phyloP scores from a whole-genome alignment of 2,797 vertebrate genomes.

The Dryobates pubescens region DNA sequence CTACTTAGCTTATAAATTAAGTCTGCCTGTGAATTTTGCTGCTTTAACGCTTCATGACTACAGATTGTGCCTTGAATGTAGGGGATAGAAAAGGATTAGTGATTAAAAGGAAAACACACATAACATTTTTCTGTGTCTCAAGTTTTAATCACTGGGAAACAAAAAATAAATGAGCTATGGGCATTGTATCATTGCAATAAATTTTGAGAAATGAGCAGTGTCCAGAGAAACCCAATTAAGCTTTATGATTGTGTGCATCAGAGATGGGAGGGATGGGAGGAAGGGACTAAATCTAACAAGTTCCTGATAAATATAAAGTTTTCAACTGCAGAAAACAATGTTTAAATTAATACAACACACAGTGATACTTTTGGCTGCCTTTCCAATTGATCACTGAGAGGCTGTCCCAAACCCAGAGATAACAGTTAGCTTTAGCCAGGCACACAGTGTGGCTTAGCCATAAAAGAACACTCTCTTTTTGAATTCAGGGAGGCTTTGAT shows the following conservation, averaged over 20 bases:
- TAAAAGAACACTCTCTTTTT: not conserved
- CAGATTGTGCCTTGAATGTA: conserved; percentile 3
- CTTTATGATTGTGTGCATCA: conserved; percentile 62
- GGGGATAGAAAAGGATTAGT: conserved; percentile 35
- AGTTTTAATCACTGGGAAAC: conserved; percentile 72
- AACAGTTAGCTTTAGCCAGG: not conserved
- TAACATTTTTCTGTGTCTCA: conserved; percentile 73
- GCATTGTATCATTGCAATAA: conserved; percentile 68
- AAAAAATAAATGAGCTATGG: conserved; percentile 69
- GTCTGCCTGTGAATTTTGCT: not conserved
- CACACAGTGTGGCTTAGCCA: not conserved
- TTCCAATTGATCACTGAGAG: conserved; percentile 27
- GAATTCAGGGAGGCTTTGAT: not conserved
- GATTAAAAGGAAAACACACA: conserved; percentile 52
- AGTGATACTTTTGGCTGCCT: conserved; percentile 30
- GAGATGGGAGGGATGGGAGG: not conserved
- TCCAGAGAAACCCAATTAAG: conserved; percentile 71
- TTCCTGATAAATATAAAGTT: conserved; percentile 55
- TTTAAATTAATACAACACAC: conserved; percentile 55
- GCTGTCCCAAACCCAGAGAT: not conserved
- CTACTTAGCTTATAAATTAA: not conserved
- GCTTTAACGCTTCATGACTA: conserved; percentile 35
- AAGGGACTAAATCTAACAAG: not conserved
- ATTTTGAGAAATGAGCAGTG: conserved; percentile 73
- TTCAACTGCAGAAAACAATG: conserved; percentile 22